phyloP scores from a whole-genome alignment of 2,797 vertebrate species.

The Enteromius anoplus region DNA sequence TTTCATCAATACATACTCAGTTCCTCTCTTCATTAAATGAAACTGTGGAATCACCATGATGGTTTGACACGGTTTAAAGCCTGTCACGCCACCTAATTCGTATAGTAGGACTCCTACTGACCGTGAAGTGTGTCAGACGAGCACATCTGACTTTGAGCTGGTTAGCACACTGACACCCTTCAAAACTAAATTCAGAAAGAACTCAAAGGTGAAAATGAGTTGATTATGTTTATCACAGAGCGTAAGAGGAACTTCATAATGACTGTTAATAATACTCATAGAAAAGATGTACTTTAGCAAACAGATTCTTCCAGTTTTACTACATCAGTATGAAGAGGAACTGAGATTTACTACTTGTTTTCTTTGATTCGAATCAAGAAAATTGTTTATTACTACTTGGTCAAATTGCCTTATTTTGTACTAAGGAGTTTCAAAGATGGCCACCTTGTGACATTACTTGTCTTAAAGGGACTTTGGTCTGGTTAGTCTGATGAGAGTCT shows the following conservation, averaged over 20 bases:
- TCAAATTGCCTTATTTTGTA: not conserved
- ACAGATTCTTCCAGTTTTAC: constrained; percentile 3
- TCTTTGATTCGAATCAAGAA: too few species aligned
- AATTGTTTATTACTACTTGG: not conserved
- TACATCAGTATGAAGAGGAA: not conserved
- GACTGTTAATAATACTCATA: not conserved
- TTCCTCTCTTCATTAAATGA: constrained; percentile 11
- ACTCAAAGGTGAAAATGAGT: not conserved
- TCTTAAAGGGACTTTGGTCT: too few species aligned
- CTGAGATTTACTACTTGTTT: not conserved
- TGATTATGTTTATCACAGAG: not conserved
- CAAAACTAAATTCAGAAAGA: not conserved
- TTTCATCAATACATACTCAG: not conserved
- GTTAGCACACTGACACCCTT: not conserved
- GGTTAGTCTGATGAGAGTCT: not conserved
- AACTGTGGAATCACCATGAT: not conserved
- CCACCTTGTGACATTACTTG: too few species aligned
- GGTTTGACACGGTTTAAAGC: not conserved
- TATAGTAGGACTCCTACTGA: not conserved
- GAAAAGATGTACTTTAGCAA: not conserved
- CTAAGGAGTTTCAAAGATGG: too few species aligned
- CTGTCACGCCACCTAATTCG: not conserved
- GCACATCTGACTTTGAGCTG: not conserved
- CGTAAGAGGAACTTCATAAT: not conserved
- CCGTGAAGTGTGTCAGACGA: not conserved